Evolutionary conservation across 2,888 invertebrate genomes (phyloP), one percentile per base, ranked within the genome.

Genomic region (Pristionchus exspectatus): DNA sequence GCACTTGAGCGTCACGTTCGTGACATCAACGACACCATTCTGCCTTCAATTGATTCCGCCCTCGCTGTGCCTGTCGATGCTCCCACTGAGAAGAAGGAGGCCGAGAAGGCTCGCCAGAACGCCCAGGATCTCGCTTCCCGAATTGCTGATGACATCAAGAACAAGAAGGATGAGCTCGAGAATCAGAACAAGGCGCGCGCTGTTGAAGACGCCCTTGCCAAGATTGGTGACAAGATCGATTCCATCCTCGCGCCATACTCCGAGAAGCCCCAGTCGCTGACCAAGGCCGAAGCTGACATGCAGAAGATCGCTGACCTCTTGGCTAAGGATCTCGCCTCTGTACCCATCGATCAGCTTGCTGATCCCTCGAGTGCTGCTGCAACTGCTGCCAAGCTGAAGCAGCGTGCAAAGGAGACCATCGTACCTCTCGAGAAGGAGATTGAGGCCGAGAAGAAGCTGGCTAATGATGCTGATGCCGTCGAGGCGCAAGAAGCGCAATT

Each of bases 191-290:
- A 81, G 81, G 44, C 81, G 33, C 9, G 27, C 24, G 44, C 81
- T n/a, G 81, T 81, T 33, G 81, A 81, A 50, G 81, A 81, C 81
- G 81, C 81, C 50, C 81, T 81, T 14, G n/a, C 44, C 7, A 81
- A 81, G 81, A 81, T 81, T 81, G 81, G 81, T 14, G 81, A 81
- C 81, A 81, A 81, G 81, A 81, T 81, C 81, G 69, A 87, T 56
- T 87, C 92, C 83, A 90, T 92, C 87, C 91, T 91, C 72, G 90
- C 92, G 30, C 91, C 92, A 90, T 91, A 90, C 63, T 90, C 91
- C 89, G 91, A 87, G n/a, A 85, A 85, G 85, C 85, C 85, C 9
- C 85, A 85, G 66, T 69, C 66, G 14, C 87, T 69, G 44, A n/a
- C 66, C 24, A 72, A 69, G 72, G 87, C 66, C 27, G 87, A 66